Evolutionary conservation across 2,888 invertebrate genomes (phyloP), one percentile per base, ranked within the genome.

Genomic region (Harpalus rufipes): DNA sequence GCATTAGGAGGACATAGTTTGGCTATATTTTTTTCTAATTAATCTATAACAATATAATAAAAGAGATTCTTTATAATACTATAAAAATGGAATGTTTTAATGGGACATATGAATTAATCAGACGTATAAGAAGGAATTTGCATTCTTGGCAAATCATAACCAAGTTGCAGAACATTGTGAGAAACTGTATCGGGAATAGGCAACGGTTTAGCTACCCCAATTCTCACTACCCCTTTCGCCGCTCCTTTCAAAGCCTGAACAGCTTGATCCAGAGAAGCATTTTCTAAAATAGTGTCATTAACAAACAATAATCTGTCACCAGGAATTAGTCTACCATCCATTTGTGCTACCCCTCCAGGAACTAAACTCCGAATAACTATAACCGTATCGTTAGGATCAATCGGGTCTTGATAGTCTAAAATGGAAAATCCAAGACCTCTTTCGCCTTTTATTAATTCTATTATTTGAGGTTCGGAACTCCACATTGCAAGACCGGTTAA

Each of bases 381-480:
- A 89, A 99, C 96, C 86, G 98, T 98, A 91, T 99, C 98, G 88
- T 96, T 95, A 65, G 98, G 97, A 91, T 99, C 98, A 91, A 98
- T 94, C 44, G 99, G 99, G 93, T 99, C 99, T 92, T 95, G 95
- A 91, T 96, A 96, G 92, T 98, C 99, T 88, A 99, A 94, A 91
- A 99, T 98, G 86, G 99, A 99, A 93, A 99, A 99, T 86, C 99
- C 99, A 85, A 99, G 94, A 12, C 99, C 99, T 86, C 98, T 94
- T 91, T 99, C 98, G 86, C 98, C 99, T 92, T 99, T 99, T 85
- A 96, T 94, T 88, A 99, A 92, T 92, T 99, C 98, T 88, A 99
- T 98, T 86, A 98, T 96, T 91, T 99, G 97, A 63, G 99, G 97
- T 89, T 99, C 98, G 12, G 97, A 97, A 87, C 98, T 97, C 99